Conservation (phyloP, 1,140 invertebrate species). For the Cardiocondyla obscurior region DNA sequence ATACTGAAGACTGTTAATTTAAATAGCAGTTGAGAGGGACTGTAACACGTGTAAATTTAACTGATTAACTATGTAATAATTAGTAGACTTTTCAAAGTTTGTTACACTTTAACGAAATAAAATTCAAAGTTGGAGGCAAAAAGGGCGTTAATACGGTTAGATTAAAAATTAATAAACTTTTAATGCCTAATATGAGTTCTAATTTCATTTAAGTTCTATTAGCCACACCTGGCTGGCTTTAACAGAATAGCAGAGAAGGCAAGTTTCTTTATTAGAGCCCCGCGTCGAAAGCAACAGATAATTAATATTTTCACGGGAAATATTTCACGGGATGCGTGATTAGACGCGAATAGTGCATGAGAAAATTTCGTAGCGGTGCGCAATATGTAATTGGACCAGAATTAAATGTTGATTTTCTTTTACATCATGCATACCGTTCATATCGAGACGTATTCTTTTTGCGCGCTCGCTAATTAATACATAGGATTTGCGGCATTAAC, state of each 20-base stretch:
- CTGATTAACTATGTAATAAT: conserved; percentile 12
- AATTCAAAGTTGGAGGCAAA: conserved; percentile 26
- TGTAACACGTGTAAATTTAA: background rate
- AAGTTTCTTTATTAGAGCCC: conserved; percentile 50
- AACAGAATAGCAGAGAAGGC: conserved; percentile 31
- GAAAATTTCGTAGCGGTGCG: background rate
- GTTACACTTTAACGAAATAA: conserved; percentile 28
- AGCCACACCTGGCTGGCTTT: conserved; percentile 40
- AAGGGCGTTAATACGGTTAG: conserved; percentile 40
- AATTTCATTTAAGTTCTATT: conserved; percentile 52
- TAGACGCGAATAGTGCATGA: background rate
- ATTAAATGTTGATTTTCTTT: background rate
- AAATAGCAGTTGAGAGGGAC: background rate
- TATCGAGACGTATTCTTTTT: background rate
- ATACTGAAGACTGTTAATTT: conserved; percentile 1
- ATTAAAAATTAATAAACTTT: conserved; percentile 53
- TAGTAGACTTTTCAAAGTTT: conserved; percentile 20
- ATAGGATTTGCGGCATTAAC: background rate
- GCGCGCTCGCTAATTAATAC: background rate
- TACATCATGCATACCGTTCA: background rate
- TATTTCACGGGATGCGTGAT: background rate
- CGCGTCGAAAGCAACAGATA: conserved; percentile 17
- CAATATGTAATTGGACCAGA: background rate
- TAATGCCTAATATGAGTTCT: conserved; percentile 40
- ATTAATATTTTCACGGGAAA: conserved; percentile 28